Evolutionary conservation across 2,797 vertebrate genomes (phyloP).

Genomic region (Thalassophryne amazonica): DNA sequence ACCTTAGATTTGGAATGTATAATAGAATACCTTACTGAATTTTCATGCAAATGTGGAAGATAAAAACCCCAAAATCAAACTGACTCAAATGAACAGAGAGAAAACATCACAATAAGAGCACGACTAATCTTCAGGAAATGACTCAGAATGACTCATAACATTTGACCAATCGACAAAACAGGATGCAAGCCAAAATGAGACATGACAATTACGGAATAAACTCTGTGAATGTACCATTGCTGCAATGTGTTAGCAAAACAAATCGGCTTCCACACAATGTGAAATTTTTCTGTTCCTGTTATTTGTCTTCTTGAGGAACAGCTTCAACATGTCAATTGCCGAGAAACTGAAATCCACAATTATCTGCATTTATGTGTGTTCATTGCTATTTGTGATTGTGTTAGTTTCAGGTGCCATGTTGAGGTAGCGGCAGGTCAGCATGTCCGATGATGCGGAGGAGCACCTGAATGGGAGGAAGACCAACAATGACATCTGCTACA

Average conservation of each 20-base stretch:
- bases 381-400: background rate
- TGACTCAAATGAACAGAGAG: no score
- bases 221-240: background rate
- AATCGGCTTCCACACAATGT: background rate
- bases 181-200: no score
- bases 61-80: no score
- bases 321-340: background rate
- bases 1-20: no score
- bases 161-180: no score
- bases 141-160: no score
- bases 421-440: constrained; percentile 52
- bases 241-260: background rate
- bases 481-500: constrained; percentile 9
- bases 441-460: constrained; percentile 51
- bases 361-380: background rate
- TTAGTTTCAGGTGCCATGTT: constrained; percentile 44
- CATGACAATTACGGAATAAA: no score
- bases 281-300: background rate
- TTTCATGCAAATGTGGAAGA: no score
- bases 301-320: background rate
- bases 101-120: no score
- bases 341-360: background rate
- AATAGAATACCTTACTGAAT: no score
- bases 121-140: no score
- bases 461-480: background rate